These are phyloP conservation scores for Anorthoa munda DNA, from an alignment of 2,888 invertebrate genomes.

Conservation along the genomic window DNA sequence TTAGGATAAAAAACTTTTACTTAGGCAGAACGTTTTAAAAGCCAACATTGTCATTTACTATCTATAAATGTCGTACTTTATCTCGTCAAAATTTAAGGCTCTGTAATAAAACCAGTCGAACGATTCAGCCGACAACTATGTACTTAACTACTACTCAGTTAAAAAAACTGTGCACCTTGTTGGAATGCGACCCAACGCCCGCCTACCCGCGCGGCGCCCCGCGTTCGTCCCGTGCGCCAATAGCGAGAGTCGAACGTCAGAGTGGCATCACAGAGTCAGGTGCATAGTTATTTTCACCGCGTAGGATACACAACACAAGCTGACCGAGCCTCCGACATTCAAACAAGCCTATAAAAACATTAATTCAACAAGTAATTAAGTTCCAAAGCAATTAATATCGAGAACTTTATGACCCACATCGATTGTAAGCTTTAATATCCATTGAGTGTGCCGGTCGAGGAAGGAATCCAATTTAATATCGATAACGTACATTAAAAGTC, in stretches of 20 bases:
- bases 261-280: too few relatives aligned
- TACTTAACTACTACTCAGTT: neutral
- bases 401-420: constrained; percentile 66
- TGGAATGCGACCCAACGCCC: too few relatives aligned
- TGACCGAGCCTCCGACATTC: constrained; percentile 37
- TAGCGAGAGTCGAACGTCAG: too few relatives aligned
- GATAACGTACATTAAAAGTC: constrained; percentile 64
- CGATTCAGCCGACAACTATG: constrained; percentile 6
- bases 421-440: constrained; percentile 62
- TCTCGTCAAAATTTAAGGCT: constrained; percentile 34
- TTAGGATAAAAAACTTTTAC: constrained; percentile 27
- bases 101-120: constrained; percentile 46
- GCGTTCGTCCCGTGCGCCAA: too few relatives aligned
- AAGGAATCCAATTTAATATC: constrained; percentile 61
- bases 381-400: constrained; percentile 69
- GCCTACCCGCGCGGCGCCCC: too few relatives aligned
- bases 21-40: constrained; percentile 21
- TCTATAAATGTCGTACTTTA: constrained; percentile 40
- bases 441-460: constrained; percentile 38
- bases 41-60: constrained; percentile 25
- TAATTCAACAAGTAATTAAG: constrained; percentile 69
- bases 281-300: too few relatives aligned
- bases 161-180: too few relatives aligned
- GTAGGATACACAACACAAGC: constrained; percentile 20
- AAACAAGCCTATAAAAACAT: constrained; percentile 57